Evolutionary conservation across 2,888 invertebrate genomes (phyloP), one percentile per base, ranked within the genome.

Genomic region (Meghimatium bilineatum): DNA sequence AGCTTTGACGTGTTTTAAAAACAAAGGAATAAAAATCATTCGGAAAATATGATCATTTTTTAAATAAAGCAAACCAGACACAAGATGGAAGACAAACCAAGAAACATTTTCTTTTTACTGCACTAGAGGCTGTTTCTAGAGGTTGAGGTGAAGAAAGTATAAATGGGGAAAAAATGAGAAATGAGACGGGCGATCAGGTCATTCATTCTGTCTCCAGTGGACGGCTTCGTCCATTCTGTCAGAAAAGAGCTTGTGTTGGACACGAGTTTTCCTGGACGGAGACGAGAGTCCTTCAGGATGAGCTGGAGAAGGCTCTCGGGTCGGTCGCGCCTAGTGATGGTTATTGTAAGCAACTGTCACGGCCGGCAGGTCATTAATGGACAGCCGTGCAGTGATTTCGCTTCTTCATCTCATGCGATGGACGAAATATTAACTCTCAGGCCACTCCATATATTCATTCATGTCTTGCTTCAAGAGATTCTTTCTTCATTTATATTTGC

Each of bases 331-430:
- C 71, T 52, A 52, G 56, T 49, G 78, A 63, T 49, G 79, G 80
- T 80, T 71, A 80, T 80, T 80, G 71, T 80, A 80, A 52, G 69
- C 80, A 56, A 80, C 52, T 80, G 80, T 49, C 80, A 49, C 32
- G 20, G 12, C 36, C 71, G 71, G 71, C 52, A 52, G 52, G 44
- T 69, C 80, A 69, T 71, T 71, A 80, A 44, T 71, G 80, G 80
- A 26, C 69, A 80, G 6, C 56, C 2, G 56, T 56, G 56, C 17
- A 56, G 56, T 56, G 56, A 56, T 56, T 56, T 23, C 17, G 56
- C 3, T 56, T 56, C 56, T 56, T 23, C 56, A 56, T 63, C 63
- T 8, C 63, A 23, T 63, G 8, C 29, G 63, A n/a, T 63, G 23
- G n/a, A n/a, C 23, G 63, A n/a, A 63, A 63, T 63, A 63, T 63